Base-by-base conservation (phyloP, 2,888 invertebrate genomes). In the Protonemura montana region DNA sequence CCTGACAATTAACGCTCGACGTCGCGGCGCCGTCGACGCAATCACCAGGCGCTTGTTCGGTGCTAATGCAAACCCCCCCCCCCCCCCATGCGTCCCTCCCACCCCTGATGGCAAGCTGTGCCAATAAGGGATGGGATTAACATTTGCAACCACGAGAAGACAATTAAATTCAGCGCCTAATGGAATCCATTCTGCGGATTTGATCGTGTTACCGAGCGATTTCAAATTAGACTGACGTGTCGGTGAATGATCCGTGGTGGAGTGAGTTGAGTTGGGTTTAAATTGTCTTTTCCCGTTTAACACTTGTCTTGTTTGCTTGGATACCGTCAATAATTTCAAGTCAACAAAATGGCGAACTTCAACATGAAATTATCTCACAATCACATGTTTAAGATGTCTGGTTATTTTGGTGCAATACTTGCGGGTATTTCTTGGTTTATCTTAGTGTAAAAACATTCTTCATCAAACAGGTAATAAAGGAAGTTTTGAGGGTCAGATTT, bases 41-140 rank as follows among this genome's bases (percentile, higher is more conserved):
- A 81, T 81, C 81, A 81, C 29, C 28, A 29, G n/a, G 29, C 81
- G 81, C 81, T 81, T 81, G 81, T 81, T 81, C 81, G 16, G 16
- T 29, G 81, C 81, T 81, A 81, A 81, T 81, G 30, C 81, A 13
- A 59, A 59, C 26, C 78, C 78, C 7, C 78, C 78, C 78, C 78
- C 28, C 59, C 16, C 59, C 59, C 16, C 59, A 5, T 5, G 6
- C 41, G 41, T 13, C 41, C 6, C 41, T 13, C 6, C 41, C 41
- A 13, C 59, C 59, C 16, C 59, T 21, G 13, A 10, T 21, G 13
- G 16, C 16, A 10, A 21, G 59, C 59, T 35, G 59, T 59, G 59
- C 59, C 59, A 59, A 59, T 59, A 59, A 59, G 59, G 59, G 59
- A 59, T 16, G 59, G 59, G 59, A 59, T 59, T 21, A 59, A 59